A percentile compares a stretch with the other conserved stretches of the same genome.
Evolutionary conservation across 2,113 vertebrate species (phyloP).

Genomic region (Tetrao urogallus): DNA sequence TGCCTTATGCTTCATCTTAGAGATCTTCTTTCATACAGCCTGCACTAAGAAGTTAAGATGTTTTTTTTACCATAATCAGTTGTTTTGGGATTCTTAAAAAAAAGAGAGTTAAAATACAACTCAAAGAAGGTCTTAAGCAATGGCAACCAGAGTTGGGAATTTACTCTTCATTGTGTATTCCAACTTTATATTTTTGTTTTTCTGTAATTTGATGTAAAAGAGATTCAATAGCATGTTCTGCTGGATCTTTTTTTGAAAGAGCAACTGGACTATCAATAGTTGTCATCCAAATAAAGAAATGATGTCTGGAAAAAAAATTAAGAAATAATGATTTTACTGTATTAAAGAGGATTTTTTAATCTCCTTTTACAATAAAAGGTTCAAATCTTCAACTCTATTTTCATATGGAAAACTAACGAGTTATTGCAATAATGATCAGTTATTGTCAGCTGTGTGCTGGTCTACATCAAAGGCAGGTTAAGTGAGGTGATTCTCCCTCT

Average conservation of each 20-base stretch:
- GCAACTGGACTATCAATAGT: neutral
- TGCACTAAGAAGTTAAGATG: neutral
- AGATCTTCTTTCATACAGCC: neutral
- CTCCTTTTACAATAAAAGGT: neutral
- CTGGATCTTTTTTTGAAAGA: neutral
- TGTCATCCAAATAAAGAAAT: neutral
- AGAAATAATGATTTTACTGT: neutral
- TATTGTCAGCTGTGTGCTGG: neutral
- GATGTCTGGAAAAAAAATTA: neutral
- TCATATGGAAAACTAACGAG: neutral
- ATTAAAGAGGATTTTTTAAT: neutral
- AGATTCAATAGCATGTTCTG: neutral
- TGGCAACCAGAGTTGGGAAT: neutral
- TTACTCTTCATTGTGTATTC: neutral
- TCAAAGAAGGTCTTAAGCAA: neutral
- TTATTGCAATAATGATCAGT: neutral
- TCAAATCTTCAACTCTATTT: neutral
- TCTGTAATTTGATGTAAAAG: neutral
- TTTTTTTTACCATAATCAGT: neutral
- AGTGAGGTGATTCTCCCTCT: neutral
- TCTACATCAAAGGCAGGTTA: neutral
- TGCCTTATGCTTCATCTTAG: neutral
- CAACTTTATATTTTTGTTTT: neutral
- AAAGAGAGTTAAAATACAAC: neutral
- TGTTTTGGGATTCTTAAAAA: neutral